Evolutionary conservation across 2,888 invertebrate genomes (phyloP), one percentile per base, ranked within the genome.

Genomic region (Acleris sparsana): DNA sequence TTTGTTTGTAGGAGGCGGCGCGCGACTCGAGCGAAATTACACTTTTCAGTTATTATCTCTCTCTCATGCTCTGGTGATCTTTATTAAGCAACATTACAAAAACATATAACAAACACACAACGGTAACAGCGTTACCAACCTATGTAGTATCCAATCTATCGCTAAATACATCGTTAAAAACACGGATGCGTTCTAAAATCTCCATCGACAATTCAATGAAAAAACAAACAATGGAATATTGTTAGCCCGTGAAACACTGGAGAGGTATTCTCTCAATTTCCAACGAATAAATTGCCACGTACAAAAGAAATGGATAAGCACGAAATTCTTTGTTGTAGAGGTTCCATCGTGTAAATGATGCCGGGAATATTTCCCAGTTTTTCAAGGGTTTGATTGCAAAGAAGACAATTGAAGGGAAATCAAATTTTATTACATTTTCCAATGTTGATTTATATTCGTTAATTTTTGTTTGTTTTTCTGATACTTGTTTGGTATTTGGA

Each of bases 241-340:
- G 66, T 66, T 57, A 57, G 57, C 57, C 52, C 29, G 61, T 53
- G 53, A 66, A 56, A 66, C 48, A 48, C 18, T 53, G 52, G 66
- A 66, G 65, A 52, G 61, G 56, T 55, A 62, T 66, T 62, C 66
- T 57, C 62, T 66, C 66, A 62, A 65, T 66, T 66, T 52, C 43
- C 52, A 57, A 61, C 53, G 62, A 66, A 62, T 53, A 66, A 62
- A 66, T 66, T 66, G 61, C 56, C 66, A 62, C 57, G 66, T 66
- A 66, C 62, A 66, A 66, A 65, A 66, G 66, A 62, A 62, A 62
- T 53, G 66, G 66, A 53, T 66, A 66, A 62, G 66, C 62, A 57
- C 57, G 57, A 66, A 66, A 62, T 61, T 66, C 66, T 62, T 62
- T 66, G 57, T 66, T 57, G 53, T 52, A 18, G 55, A 62, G 66